Evolutionary conservation across 2,113 vertebrate species (phyloP).

Genomic region (Trematocara zebra): DNA sequence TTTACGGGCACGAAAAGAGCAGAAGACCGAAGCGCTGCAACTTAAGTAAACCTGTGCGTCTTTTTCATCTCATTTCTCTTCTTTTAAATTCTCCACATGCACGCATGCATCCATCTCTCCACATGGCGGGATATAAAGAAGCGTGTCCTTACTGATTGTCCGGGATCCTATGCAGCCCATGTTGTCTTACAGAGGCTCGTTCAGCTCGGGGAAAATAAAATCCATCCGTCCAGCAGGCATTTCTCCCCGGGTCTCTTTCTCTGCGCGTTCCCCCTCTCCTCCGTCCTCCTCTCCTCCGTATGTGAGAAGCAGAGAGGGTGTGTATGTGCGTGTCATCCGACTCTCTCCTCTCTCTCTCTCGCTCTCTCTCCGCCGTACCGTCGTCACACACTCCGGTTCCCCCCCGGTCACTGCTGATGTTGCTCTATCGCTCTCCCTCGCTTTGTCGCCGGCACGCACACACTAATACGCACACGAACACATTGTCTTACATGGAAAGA

Average conservation of each 20-base stretch:
- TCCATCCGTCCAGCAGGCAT: slow-evolving; percentile 68
- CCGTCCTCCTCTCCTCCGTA: slow-evolving; percentile 38
- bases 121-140: background rate
- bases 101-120: background rate
- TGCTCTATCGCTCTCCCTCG: background rate
- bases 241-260: slow-evolving; percentile 17
- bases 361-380: background rate
- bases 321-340: slow-evolving; percentile 28
- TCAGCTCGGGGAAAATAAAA: slow-evolving; percentile 56
- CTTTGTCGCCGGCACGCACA: background rate
- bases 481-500: background rate
- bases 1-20: background rate
- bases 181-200: slow-evolving; percentile 66
- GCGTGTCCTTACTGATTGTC: slow-evolving; percentile 71
- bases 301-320: slow-evolving; percentile 23
- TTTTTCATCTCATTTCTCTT: background rate
- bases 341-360: background rate
- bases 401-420: background rate
- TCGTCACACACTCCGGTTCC: background rate
- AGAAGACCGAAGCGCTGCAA: background rate
- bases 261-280: background rate
- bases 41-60: background rate
- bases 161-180: slow-evolving; percentile 80
- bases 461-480: background rate
- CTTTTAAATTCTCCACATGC: background rate